phyloP scores from a whole-genome alignment of 2,113 vertebrate genomes.

The Oreotrochilus melanogaster region DNA sequence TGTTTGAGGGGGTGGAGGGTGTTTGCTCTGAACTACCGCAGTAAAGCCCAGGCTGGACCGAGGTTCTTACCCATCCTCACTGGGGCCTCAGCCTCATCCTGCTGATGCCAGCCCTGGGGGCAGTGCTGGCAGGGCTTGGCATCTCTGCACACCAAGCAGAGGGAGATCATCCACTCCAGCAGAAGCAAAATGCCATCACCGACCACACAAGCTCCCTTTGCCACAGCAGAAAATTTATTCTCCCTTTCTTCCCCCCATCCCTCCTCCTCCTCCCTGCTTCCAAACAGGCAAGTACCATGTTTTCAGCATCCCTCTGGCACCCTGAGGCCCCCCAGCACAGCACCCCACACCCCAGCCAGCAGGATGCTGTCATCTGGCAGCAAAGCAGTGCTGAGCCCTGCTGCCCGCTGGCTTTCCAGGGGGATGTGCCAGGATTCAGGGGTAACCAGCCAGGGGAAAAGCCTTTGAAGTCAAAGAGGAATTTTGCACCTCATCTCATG shows the following conservation, averaged over 20 bases:
- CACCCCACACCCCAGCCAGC: rapidly evolving
- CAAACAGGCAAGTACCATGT: background rate
- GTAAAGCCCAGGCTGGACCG: background rate
- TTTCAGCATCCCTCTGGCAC: background rate
- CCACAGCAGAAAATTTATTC: background rate
- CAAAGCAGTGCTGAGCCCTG: rapidly evolving
- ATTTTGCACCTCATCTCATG: slow-evolving; percentile 62
- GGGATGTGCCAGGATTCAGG: slow-evolving; percentile 26
- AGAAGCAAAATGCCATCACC: background rate
- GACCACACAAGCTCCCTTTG: background rate
- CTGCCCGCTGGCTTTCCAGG: background rate
- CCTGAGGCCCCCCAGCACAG: rapidly evolving
- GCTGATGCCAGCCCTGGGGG: rapidly evolving
- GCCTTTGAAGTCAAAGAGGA: slow-evolving; percentile 54
- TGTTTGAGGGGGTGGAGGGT: background rate
- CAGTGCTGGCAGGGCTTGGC: rapidly evolving
- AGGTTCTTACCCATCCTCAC: background rate
- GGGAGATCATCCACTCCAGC: background rate
- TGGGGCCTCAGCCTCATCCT: background rate
- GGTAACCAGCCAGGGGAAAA: slow-evolving; percentile 29
- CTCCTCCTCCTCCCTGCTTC: background rate
- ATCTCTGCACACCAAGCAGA: background rate
- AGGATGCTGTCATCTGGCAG: background rate
- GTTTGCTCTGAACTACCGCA: background rate
- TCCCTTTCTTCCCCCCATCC: background rate